phyloP scores from a whole-genome alignment of 2,797 vertebrate genomes.

The Coilia nasus region DNA sequence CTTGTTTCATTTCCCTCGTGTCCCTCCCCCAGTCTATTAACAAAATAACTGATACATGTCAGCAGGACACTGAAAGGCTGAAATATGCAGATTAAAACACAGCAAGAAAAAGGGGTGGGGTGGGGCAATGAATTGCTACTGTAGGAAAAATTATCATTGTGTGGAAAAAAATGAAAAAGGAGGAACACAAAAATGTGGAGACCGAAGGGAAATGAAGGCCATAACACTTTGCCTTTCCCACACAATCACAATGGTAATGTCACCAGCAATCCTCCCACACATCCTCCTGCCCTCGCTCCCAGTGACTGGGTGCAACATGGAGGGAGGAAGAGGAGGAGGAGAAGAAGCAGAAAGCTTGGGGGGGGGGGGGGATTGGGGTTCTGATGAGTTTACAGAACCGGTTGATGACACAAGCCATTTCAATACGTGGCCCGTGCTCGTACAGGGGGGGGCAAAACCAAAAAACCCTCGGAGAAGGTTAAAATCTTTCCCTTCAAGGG shows the following conservation, averaged over 20 bases:
- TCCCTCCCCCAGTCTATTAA: constrained; percentile 3
- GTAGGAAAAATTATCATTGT: background rate
- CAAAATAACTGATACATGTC: constrained; percentile 13
- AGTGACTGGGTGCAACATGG: constrained; percentile 30
- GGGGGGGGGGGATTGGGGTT: constrained; percentile 70
- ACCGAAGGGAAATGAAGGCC: constrained; percentile 55
- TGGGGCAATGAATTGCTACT: background rate
- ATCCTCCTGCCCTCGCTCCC: constrained; percentile 25
- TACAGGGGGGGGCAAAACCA: constrained; percentile 63
- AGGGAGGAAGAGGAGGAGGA: constrained; percentile 56
- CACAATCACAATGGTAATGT: constrained; percentile 99
- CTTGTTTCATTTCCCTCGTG: background rate
- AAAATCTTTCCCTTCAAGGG: constrained; percentile 99
- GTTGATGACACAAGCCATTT: constrained; percentile 98
- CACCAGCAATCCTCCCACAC: constrained; percentile 89
- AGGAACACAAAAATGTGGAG: background rate
- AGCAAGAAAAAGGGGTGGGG: background rate
- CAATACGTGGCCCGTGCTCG: constrained; percentile 93
- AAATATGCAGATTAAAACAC: constrained; percentile 16
- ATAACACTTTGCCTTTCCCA: constrained; percentile 85
- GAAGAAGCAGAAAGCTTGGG: constrained; percentile 25
- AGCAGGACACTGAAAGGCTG: background rate
- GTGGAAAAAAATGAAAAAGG: background rate
- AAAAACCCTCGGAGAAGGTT: constrained; percentile 91
- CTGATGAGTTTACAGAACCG: constrained; percentile 99